These are phyloP conservation scores for Heterotis niloticus DNA, from an alignment of 2,113 vertebrate species.

Conservation along the genomic window DNA sequence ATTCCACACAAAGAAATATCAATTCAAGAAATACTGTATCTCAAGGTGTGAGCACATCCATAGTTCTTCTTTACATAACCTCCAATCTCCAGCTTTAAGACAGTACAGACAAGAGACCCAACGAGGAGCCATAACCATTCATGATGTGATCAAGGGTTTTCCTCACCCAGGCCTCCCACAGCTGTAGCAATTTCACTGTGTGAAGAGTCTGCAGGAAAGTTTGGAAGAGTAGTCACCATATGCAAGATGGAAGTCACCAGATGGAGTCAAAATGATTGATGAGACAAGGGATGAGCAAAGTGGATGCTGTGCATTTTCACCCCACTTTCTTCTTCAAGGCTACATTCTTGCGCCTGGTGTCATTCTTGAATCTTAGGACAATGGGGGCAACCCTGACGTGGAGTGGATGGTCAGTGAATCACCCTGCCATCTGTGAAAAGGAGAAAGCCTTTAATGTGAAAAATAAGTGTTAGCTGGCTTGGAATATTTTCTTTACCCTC, in stretches of 20 bases:
- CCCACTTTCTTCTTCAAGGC: constrained; percentile 10
- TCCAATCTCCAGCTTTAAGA: background rate
- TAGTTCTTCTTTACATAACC: background rate
- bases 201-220: background rate
- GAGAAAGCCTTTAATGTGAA: constrained; percentile 28
- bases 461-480: constrained; percentile 19
- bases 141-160: background rate
- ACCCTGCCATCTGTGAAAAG: constrained; percentile 13
- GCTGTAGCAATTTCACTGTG: no score
- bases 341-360: background rate
- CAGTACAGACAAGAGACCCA: background rate
- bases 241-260: background rate
- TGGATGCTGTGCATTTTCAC: background rate
- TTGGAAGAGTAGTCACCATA: background rate
- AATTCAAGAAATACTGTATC: no score
- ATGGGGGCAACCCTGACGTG: background rate
- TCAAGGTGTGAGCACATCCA: background rate
- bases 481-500: constrained; percentile 21
- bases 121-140: background rate
- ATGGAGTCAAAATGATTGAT: background rate
- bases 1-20: background rate
- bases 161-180: background rate
- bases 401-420: constrained; percentile 10
- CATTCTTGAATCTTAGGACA: background rate
- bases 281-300: background rate